phyloP scores from a whole-genome alignment of 2,888 invertebrate species.

The Drosophila atripex region DNA sequence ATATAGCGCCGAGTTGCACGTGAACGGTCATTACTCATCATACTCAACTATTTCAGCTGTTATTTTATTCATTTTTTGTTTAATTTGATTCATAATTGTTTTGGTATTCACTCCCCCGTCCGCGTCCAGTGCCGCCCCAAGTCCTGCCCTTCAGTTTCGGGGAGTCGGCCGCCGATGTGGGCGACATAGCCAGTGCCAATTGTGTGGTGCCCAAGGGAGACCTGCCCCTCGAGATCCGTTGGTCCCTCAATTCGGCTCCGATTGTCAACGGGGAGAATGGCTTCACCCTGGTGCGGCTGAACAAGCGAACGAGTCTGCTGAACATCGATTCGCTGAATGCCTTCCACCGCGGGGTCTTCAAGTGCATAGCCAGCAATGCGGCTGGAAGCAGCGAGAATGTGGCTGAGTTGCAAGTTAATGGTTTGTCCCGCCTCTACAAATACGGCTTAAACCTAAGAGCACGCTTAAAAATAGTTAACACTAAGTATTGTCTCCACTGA shows the following conservation, averaged over 20 bases:
- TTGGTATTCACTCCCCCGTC: constrained; percentile 23
- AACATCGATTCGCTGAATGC: constrained; percentile 87
- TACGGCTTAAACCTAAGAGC: constrained; percentile 23
- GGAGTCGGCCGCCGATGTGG: constrained; percentile 86
- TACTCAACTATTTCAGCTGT: constrained; percentile 47
- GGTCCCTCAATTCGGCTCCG: constrained; percentile 86
- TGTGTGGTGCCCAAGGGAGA: constrained; percentile 91
- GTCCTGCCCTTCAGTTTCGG: constrained; percentile 84
- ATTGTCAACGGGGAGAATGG: constrained; percentile 84
- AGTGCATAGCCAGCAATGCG: constrained; percentile 89
- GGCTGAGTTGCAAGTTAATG: constrained; percentile 86
- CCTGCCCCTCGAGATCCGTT: constrained; percentile 89
- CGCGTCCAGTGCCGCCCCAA: constrained; percentile 82
- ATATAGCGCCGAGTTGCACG: constrained; percentile 86
- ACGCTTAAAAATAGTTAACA: constrained; percentile 42
- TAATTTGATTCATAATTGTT: constrained; percentile 44
- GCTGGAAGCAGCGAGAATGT: constrained; percentile 89
- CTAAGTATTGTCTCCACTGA: constrained; percentile 18
- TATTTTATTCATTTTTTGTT: constrained; percentile 33
- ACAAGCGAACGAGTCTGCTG: constrained; percentile 83
- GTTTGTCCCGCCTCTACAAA: constrained; percentile 81
- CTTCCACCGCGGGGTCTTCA: constrained; percentile 90
- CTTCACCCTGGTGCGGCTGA: constrained; percentile 82
- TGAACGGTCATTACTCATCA: constrained; percentile 85
- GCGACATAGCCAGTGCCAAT: constrained; percentile 89